Evolutionary conservation across 2,888 invertebrate species (phyloP).

Genomic region (Nomada flava): DNA sequence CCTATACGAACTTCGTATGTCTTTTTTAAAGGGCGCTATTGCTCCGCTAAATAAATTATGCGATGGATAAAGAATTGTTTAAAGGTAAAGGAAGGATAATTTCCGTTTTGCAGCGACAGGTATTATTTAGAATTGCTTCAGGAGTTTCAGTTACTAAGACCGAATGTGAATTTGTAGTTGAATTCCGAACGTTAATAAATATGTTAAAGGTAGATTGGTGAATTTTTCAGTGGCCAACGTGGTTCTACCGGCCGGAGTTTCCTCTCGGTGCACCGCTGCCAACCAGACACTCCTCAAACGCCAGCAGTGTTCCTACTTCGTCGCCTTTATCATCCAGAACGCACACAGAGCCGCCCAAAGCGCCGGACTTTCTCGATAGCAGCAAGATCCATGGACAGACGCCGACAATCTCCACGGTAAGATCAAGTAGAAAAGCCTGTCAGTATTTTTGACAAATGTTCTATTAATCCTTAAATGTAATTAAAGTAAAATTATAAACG

Average conservation of each 20-base stretch:
- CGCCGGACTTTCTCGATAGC: constrained; percentile 68
- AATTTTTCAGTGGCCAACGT: constrained; percentile 79
- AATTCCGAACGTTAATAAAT: too few relatives aligned
- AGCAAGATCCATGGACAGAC: constrained; percentile 80
- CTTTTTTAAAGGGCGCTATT: too few relatives aligned
- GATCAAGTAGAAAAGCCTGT: constrained; percentile 60
- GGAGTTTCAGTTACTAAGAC: too few relatives aligned
- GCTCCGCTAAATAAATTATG: too few relatives aligned
- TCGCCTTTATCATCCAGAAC: constrained; percentile 68
- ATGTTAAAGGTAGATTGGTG: background rate
- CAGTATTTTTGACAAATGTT: background rate
- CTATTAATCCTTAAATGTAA: too few relatives aligned
- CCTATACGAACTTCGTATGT: too few relatives aligned
- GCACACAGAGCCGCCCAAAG: constrained; percentile 71
- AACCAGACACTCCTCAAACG: constrained; percentile 69
- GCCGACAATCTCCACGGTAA: constrained; percentile 82
- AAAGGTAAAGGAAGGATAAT: too few relatives aligned
- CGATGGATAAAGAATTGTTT: too few relatives aligned
- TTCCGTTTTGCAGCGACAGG: too few relatives aligned
- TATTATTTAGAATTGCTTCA: too few relatives aligned
- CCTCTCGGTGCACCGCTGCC: constrained; percentile 69
- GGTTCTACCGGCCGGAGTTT: constrained; percentile 80
- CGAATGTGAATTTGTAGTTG: too few relatives aligned
- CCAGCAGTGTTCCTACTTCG: constrained; percentile 62
- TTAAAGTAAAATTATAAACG: too few relatives aligned